Evolutionary conservation across 2,888 invertebrate species (phyloP), one percentile per base, ranked within the genome.

Genomic region (Prosapia bicincta): DNA sequence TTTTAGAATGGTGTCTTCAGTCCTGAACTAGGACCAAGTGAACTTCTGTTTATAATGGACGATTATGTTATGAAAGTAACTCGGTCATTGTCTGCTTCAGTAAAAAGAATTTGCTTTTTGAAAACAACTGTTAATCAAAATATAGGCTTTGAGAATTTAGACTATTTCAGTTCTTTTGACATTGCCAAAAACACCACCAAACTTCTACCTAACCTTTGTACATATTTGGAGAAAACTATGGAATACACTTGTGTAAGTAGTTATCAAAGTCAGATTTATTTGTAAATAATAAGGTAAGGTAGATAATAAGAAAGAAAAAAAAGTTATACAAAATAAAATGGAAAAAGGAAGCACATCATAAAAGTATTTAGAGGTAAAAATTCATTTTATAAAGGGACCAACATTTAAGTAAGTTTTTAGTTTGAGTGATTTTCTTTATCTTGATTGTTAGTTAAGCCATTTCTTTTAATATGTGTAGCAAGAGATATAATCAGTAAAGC

Each of bases 41-140:
- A 86, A 77, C 81, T 87, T 25, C 81, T 84, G 65, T 86, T 85
- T 78, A 81, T 87, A 30, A 81, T 92, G 71, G 87, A 88, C 69
- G 92, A 92, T 83, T 84, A 90, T 68, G 86, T 88, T 9, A 82
- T 83, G 3, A 92, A 92, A 84, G 80, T 91, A 54, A 85, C 87
- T 32, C 84, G 85, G 78, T 80, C 82, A 15, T 81, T 87, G 10
- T 79, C 83, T 7, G 79, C 83, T 78, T 76, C 78, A 15, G 75
- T 75, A 32, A 81, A 80, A 69, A 76, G 76, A n/a, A 78, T 78
- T 32, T 78, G 77, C 7, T 68, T 77, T 10, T 30, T 77, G 25
- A 79, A 79, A 68, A 70, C 76, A 10, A 73, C 77, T 43, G 32
- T 69, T 3, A 75, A 69, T 38, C 38, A 78, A 5, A 71, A 72